A percentile compares a stretch with the other conserved stretches of the same genome.
phyloP scores from a whole-genome alignment of 1,140 invertebrate species.

The Cheumatopsyche charites region DNA sequence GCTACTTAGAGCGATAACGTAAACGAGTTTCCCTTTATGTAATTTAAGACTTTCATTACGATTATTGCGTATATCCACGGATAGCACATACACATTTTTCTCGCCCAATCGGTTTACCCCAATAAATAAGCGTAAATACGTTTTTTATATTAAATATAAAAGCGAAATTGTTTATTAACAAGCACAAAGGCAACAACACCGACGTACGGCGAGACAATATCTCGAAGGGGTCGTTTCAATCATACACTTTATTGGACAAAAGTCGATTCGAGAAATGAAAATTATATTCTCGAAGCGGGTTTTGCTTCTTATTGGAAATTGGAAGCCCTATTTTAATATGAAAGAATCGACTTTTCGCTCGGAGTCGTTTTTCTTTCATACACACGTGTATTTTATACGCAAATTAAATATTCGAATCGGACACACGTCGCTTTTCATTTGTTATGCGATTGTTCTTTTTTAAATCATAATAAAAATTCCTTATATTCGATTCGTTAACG shows the following conservation, averaged over 20 bases:
- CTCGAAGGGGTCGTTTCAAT: conserved; percentile 29
- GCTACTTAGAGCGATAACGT: background rate
- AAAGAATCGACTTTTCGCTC: background rate
- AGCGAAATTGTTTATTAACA: too few species aligned
- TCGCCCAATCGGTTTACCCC: too few species aligned
- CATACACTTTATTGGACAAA: conserved; percentile 38
- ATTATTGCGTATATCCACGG: conserved; percentile 18
- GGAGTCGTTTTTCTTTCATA: too few species aligned
- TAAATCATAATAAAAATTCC: too few species aligned
- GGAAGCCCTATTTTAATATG: conserved; percentile 28
- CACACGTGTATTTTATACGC: too few species aligned
- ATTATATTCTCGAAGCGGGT: conserved; percentile 19
- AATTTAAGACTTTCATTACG: conserved; percentile 15
- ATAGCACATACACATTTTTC: background rate
- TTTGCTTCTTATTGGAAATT: conserved; percentile 34
- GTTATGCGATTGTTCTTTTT: too few species aligned
- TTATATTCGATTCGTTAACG: too few species aligned
- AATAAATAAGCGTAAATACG: too few species aligned
- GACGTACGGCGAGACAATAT: conserved; percentile 3
- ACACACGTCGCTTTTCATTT: too few species aligned
- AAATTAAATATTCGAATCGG: background rate
- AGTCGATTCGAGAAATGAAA: conserved; percentile 25
- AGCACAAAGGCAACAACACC: conserved; percentile 26
- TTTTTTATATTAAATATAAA: too few species aligned
- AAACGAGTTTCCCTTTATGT: background rate